Base-by-base conservation (phyloP, 2,888 invertebrate genomes). In the Nineta flava region DNA sequence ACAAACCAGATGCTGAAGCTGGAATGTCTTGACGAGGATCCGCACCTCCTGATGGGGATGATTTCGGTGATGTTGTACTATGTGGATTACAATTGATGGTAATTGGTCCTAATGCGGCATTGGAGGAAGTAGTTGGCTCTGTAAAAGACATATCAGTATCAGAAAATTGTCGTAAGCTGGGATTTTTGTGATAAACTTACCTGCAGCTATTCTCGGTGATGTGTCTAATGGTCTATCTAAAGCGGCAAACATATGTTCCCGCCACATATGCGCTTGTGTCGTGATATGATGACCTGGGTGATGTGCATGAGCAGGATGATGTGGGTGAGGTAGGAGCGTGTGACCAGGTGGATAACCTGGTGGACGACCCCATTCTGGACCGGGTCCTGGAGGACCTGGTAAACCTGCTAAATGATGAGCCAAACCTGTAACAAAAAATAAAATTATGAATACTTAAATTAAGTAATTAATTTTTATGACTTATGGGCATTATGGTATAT, bases 341-440 rank as follows among this genome's bases (percentile, higher is more conserved):
- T 63, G 76, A 58, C 66, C 57, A n/a, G 62, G 21, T 34, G 49
- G 49, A 49, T 49, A 51, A 72, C 55, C 2, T 62, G 70, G 53
- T 50, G 53, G 53, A 46, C 54, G 52, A 17, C 58, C 59, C 26
- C 59, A 49, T 44, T 49, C 49, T 1, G 17, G n/a, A 72, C 63
- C 2, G 45, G 81, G 81, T 1, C 79, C 77, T 17, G 80, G 77
- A 67, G 76, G 81, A 55, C 78, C 77, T 9, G 81, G 82, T 55
- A 83, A 68, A 3, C 81, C 81, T 7, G 81, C 81, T 54, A 83
- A 61, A 62, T 83, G 84, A 60, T 84, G 84, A 1, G 83, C 83
- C 59, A 84, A 81, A 55, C 84, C 84, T 84, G 67, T 1, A 66
- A 69, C 42, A 47, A 55, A 54, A 54, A 48, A 42, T 43, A 4